phyloP scores from a whole-genome alignment of 2,797 vertebrate genomes.

The Heterohyrax brucei region DNA sequence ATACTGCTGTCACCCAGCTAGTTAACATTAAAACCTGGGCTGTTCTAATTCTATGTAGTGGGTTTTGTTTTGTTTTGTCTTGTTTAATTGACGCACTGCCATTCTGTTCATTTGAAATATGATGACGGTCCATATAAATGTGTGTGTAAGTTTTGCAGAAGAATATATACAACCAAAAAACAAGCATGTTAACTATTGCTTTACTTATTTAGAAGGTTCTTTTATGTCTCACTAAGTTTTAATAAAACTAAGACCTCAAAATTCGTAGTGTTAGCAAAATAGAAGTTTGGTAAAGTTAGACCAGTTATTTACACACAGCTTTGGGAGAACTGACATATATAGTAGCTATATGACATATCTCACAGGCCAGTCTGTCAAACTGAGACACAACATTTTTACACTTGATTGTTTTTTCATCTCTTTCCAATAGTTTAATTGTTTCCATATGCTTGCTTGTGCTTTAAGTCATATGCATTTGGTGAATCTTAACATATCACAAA shows the following conservation, averaged over 20 bases:
- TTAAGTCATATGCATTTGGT: constrained; percentile 14
- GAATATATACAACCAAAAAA: not conserved
- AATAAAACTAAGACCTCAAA: constrained; percentile 46
- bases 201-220: constrained; percentile 20
- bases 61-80: too few relatives aligned
- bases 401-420: constrained; percentile 63
- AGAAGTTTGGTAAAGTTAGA: constrained; percentile 4
- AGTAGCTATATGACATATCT: not conserved
- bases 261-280: constrained; percentile 35
- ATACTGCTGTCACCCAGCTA: not conserved
- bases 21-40: not conserved
- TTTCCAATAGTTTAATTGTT: constrained; percentile 25
- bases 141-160: constrained; percentile 39
- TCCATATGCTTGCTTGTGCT: constrained; percentile 52
- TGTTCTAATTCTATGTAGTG: not conserved
- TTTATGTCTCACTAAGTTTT: constrained; percentile 48
- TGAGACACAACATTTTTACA: constrained; percentile 37
- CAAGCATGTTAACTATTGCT: not conserved
- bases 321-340: not conserved
- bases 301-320: constrained; percentile 43
- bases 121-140: not conserved
- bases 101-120: not conserved
- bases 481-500: constrained; percentile 14
- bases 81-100: too few relatives aligned
- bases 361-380: constrained; percentile 21